Base-by-base conservation (phyloP, 2,797 vertebrate species). In the Clarias fuscus region DNA sequence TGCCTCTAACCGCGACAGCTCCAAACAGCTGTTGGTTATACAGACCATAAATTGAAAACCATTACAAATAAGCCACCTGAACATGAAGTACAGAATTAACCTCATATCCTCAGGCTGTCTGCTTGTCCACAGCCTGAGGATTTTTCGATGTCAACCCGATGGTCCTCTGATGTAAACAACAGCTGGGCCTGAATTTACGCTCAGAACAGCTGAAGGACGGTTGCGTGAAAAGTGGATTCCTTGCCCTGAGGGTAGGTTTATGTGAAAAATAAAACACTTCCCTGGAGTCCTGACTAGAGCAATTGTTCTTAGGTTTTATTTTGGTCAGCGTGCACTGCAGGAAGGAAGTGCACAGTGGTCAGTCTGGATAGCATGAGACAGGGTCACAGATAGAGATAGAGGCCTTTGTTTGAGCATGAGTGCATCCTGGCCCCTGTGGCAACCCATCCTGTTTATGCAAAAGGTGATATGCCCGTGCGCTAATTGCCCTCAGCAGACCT, bases 221-320 rank as follows among this genome's bases (percentile, higher is more conserved):
- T 70, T 88, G 80, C 37, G 40, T 87, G 71, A 86, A 72, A 67
- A 37, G 27, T 7, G 24, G 75, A 27, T 27, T 88, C 85, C 56
- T 86, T 27, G 17, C 20, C 82, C 77, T 14, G 7, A 88, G 71
- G 22, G n/a, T 73, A 37, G 48, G 79, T 82, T 64, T 87, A 61
- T 48, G 2, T 88, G 83, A 84, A 84, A 88, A 89, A 89, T 83
- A 18, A 85, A 86, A 77, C 56, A 48, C 73, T 88, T 89, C 85
- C 82, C 76, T 76, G n/a, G 62, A 56, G 58, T 37, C 18, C 84
- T 76, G 83, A 77, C 82, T 86, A 71, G 65, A 68, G 27, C 80
- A 73, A 90, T 88, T 89, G 90, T 90, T 91, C 78, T 82, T 37
- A 20, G 27, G 67, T 84, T 87, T 90, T 89, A 90, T 91, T 91